phyloP scores from a whole-genome alignment of 2,888 invertebrate species.

The Podotricha telesiphe region DNA sequence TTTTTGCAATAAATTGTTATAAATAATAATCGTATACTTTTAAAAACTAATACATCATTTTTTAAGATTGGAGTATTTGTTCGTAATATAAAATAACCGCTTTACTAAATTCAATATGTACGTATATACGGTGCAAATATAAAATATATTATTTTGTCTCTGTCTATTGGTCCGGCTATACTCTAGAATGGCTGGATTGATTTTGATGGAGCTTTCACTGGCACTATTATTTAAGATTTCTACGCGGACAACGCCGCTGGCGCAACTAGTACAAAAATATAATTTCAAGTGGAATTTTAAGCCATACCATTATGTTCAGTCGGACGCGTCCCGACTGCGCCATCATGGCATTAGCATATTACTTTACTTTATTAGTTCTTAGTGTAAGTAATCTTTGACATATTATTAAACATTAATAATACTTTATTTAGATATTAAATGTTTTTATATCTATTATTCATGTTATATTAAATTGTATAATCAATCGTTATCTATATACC shows the following conservation, averaged over 20 bases:
- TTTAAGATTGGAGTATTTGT: too few relatives aligned
- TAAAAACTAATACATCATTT: background rate
- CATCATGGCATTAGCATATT: background rate
- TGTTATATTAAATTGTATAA: too few relatives aligned
- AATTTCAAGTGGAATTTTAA: conserved; percentile 1
- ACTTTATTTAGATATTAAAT: background rate
- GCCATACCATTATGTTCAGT: background rate
- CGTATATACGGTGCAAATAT: too few relatives aligned
- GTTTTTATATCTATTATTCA: background rate
- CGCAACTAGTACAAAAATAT: background rate
- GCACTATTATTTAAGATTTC: too few relatives aligned
- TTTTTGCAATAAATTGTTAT: conserved; percentile 2
- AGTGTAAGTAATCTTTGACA: background rate
- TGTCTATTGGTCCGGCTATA: too few relatives aligned
- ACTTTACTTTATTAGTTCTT: background rate
- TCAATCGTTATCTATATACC: too few relatives aligned
- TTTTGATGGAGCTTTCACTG: too few relatives aligned
- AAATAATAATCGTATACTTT: background rate
- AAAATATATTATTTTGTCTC: too few relatives aligned
- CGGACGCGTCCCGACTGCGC: background rate
- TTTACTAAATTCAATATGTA: too few relatives aligned
- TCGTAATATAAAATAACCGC: too few relatives aligned
- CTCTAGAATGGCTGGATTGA: too few relatives aligned
- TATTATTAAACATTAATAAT: background rate
- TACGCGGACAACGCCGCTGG: too few relatives aligned